phyloP scores from a whole-genome alignment of 1,140 invertebrate genomes.

The Solenopsis invicta region DNA sequence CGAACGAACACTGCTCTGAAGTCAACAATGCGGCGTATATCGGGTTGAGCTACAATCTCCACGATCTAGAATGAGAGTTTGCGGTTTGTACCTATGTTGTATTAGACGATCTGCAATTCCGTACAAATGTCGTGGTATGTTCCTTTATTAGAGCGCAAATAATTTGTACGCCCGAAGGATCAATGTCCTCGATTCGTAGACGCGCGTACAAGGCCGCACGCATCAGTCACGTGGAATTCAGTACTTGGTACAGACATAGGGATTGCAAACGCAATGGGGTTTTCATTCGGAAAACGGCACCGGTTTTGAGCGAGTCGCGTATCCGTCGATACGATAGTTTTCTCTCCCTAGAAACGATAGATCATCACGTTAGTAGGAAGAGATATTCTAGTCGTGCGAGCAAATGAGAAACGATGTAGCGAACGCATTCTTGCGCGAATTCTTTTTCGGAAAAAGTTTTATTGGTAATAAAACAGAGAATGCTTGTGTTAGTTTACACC shows the following conservation, averaged over 20 bases:
- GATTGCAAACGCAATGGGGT: background rate
- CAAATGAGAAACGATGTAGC: background rate
- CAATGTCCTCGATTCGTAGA: constrained; percentile 38
- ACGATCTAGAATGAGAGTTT: background rate
- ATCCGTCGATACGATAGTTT: background rate
- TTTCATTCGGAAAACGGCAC: background rate
- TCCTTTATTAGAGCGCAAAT: background rate
- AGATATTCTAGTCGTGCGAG: constrained; percentile 26
- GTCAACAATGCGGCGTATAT: background rate
- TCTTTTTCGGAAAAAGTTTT: constrained; percentile 4
- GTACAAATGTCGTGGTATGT: background rate
- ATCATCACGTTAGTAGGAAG: background rate
- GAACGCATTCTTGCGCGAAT: background rate
- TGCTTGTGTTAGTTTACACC: background rate
- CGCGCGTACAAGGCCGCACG: constrained; percentile 24
- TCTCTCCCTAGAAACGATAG: background rate
- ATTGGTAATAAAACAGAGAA: background rate
- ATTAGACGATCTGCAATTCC: background rate
- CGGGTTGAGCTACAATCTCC: background rate
- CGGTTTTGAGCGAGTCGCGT: background rate
- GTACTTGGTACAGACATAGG: constrained; percentile 71
- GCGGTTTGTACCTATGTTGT: constrained; percentile 1
- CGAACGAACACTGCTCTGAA: background rate
- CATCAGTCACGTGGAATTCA: constrained; percentile 76
- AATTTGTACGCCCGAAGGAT: background rate